These are phyloP conservation scores for Drosophila aff. DNA, from an alignment of 1,140 invertebrate species.

Conservation along the genomic window DNA sequence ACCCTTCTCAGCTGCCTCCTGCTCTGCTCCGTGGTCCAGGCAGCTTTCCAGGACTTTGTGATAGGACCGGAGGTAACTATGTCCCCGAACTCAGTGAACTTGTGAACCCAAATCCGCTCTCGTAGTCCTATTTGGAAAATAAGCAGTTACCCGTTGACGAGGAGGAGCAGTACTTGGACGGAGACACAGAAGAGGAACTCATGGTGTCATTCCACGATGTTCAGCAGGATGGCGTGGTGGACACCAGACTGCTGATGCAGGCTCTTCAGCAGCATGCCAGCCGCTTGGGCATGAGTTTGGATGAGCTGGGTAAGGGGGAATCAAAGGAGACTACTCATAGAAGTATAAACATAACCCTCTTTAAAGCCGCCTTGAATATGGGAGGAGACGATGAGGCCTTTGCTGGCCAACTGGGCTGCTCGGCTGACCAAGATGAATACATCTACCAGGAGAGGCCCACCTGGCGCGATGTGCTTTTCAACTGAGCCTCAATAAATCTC, in stretches of 20 bases:
- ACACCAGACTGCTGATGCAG: constrained; percentile 38
- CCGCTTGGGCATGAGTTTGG: constrained; percentile 50
- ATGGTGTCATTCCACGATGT: constrained; percentile 38
- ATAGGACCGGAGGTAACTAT: constrained; percentile 41
- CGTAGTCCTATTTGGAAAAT: constrained; percentile 3
- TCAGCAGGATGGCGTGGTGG: constrained; percentile 35
- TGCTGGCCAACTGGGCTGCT: constrained; percentile 1
- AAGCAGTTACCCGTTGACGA: constrained; percentile 8
- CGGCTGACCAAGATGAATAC: neutral
- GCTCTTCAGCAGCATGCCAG: constrained; percentile 63
- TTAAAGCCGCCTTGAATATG: constrained; percentile 21
- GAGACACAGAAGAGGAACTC: neutral
- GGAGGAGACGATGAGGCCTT: constrained; percentile 2
- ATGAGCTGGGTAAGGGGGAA: constrained; percentile 45
- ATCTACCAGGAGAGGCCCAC: constrained; percentile 34
- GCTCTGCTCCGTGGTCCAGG: constrained; percentile 8
- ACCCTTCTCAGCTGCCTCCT: constrained; percentile 33
- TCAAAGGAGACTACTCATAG: neutral
- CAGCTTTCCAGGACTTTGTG: constrained; percentile 70
- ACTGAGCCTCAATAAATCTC: constrained; percentile 24
- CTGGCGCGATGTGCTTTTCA: constrained; percentile 62
- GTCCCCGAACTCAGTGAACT: too few species aligned
- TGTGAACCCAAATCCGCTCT: neutral
- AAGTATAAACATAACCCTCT: neutral
- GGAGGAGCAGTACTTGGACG: neutral